Evolutionary conservation across 2,113 vertebrate species (phyloP).

Genomic region (Narcine bancroftii): DNA sequence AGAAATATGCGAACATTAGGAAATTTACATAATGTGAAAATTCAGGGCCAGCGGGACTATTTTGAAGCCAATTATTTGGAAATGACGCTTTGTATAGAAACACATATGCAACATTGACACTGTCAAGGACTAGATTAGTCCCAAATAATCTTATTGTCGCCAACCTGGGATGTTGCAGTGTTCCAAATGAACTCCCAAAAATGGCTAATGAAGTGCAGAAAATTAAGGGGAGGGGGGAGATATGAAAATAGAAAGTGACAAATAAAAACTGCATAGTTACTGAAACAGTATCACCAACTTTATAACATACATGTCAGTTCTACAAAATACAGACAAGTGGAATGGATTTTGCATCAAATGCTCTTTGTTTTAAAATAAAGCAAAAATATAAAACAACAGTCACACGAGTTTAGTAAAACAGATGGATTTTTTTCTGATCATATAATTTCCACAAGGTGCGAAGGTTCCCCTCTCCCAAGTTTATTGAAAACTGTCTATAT

Average conservation of each 20-base stretch:
- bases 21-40: background rate
- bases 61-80: background rate
- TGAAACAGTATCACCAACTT: conserved; percentile 1
- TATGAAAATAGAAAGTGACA: background rate
- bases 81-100: background rate
- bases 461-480: background rate
- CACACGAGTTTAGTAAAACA: background rate
- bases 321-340: background rate
- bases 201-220: background rate
- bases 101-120: background rate
- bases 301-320: background rate
- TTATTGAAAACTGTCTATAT: background rate
- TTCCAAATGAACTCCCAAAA: background rate
- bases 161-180: background rate
- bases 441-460: background rate
- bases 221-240: background rate
- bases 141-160: background rate
- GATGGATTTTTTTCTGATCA: background rate
- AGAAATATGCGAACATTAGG: background rate
- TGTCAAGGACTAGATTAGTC: background rate
- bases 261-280: background rate
- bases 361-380: background rate
- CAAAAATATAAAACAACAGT: background rate
- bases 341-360: background rate
- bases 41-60: background rate